Evolutionary conservation across 2,888 invertebrate species (phyloP), one percentile per base, ranked within the genome.

Genomic region (Periphyllus acericola): DNA sequence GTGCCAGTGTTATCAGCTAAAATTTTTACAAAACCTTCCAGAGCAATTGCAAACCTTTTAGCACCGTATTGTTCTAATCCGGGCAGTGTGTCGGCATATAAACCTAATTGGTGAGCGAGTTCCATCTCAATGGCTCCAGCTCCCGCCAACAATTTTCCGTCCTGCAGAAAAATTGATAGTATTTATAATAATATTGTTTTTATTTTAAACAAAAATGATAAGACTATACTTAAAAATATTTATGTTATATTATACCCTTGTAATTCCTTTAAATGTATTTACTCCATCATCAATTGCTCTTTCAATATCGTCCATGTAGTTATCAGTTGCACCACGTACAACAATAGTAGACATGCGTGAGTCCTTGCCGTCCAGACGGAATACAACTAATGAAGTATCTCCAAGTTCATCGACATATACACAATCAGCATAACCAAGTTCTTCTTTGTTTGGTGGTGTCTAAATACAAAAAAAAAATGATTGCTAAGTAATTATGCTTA

Each of bases 251-350:
- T n/a, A 90, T 90, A 94, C 97, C 91, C 95, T 94, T 0, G 96
- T 95, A 68, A 98, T 93, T 84, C 96, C 96, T 92, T 99, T 99
- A 92, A 97, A 99, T 60, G 98, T 99, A 92, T 99, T 99, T 34
- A 99, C 98, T 89, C 98, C 99, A 93, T 99, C 99, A 92, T 99
- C 98, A 90, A 99, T 95, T 46, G 99, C 98, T 89, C 99, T 94
- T 92, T 99, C 99, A 91, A 99, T 96, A 91, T 99, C 99, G 92
- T 99, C 99, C 97, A 99, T 97, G 91, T 96, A 97, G 92, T 99
- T 99, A 90, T 99, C 98, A 8, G 99, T 99, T 1, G 99, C 96
- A 1, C 99, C 99, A 90, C 99, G 94, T 89, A 99, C 94, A 21
- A 99, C 95, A 90, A 99, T 94, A 0, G 99, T 99, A 1, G 98